Base-by-base conservation (phyloP, 2,113 vertebrate species). In the Nerophis lumbriciformis region DNA sequence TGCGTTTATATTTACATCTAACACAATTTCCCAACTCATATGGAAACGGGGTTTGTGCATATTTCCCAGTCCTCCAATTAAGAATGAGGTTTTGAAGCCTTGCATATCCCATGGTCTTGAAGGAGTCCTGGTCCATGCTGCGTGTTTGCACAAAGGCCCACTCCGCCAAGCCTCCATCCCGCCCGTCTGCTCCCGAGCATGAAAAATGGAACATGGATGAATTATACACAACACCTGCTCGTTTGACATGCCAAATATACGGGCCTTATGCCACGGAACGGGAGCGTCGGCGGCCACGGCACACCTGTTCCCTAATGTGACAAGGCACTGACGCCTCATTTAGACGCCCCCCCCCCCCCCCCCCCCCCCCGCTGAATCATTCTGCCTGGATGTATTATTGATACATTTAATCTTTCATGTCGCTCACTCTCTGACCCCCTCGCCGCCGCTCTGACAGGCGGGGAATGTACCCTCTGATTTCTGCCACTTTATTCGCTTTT, bases 191-290 rank as follows among this genome's bases (percentile, higher is more conserved):
- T 81, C 69, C 53, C 66, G 14, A 67, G 60, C 82, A 87, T 87
- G 83, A 88, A 89, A 87, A 85, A 88, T 89, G 82, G 80, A 89
- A 85, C 72, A 82, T 79, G 77, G 79, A 90, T 88, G 74, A 90
- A 91, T 91, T 88, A 89, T 88, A 84, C 82, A 87, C 85, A 85
- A 79, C 87, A 88, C 82, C 87, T 89, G 85, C 84, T 90, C 87
- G 83, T 87, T 72, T 85, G 83, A 90, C 80, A 86, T 66, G 79
- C 79, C 87, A 86, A 67, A 78, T 84, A 73, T 81, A 78, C 64
- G 47, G 35, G 28, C 73, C 68, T 67, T 70, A 68, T 75, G 81
- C 65, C n/a, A 60, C 59, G 39, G 76, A 71, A 65, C 66, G 74
- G 68, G 68, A 78, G 72, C 78, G 61, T 80, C 36, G 35, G 51